These are phyloP conservation scores for Peromyscus melanophrys DNA, from an alignment of 2,797 vertebrate genomes.

Conservation along the genomic window DNA sequence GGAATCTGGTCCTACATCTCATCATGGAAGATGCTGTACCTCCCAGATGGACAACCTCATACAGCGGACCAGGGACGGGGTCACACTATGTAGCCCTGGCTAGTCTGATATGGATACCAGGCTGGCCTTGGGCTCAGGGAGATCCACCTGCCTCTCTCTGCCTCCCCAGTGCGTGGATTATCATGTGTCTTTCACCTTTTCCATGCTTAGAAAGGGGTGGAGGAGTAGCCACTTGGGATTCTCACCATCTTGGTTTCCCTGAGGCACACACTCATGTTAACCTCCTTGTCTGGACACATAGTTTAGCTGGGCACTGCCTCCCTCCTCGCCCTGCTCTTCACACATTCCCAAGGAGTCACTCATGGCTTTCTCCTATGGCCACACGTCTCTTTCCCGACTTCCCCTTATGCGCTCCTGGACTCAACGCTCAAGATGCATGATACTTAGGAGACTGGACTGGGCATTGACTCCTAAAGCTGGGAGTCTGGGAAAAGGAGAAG, in stretches of 20 bases:
- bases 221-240: background rate
- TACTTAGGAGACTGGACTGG: background rate
- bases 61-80: fast-evolving
- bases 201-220: background rate
- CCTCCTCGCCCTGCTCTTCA: background rate
- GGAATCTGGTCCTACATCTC: background rate
- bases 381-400: background rate
- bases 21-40: background rate
- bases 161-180: background rate
- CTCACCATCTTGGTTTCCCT: background rate
- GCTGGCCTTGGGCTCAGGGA: background rate
- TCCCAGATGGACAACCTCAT: background rate
- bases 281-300: background rate
- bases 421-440: background rate
- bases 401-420: background rate
- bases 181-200: background rate
- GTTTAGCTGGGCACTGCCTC: background rate
- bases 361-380: background rate
- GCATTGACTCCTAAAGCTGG: background rate
- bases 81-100: background rate
- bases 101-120: background rate
- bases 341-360: background rate
- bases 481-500: background rate
- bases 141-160: background rate
- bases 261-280: background rate